A percentile compares a stretch with the other conserved stretches of the same genome.
These are phyloP conservation scores for Leucoraja erinaceus DNA, from an alignment of 2,113 vertebrate genomes.

Conservation along the genomic window DNA sequence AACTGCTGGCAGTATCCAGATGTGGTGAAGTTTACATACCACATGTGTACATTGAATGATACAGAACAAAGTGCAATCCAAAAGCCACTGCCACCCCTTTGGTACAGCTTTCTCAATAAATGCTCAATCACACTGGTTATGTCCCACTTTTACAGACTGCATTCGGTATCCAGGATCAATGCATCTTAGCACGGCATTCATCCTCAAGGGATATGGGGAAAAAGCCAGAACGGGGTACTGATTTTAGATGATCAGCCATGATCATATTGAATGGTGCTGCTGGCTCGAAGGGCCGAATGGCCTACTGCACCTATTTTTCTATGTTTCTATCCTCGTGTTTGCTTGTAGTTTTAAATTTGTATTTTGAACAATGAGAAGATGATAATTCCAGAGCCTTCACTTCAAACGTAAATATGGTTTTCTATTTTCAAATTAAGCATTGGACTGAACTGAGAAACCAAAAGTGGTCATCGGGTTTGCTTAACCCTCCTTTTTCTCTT, in stretches of 20 bases:
- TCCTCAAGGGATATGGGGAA: too few relatives aligned
- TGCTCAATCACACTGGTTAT: background rate
- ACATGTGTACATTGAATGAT: background rate
- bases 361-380: background rate
- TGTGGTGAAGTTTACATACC: background rate
- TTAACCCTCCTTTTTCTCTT: background rate
- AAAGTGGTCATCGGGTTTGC: accelerated
- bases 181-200: background rate
- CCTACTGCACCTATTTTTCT: too few relatives aligned
- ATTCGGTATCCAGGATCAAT: background rate
- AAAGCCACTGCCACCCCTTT: background rate
- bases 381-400: background rate
- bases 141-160: background rate
- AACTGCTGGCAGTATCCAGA: background rate
- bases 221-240: too few relatives aligned
- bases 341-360: background rate
- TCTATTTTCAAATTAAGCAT: background rate
- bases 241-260: too few relatives aligned
- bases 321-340: background rate
- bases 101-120: too few relatives aligned
- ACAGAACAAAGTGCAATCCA: background rate
- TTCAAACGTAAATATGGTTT: background rate
- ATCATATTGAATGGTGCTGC: too few relatives aligned
- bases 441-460: background rate
- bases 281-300: too few relatives aligned